Base-by-base conservation (phyloP, 2,113 vertebrate genomes). In the Phoenicopterus ruber region DNA sequence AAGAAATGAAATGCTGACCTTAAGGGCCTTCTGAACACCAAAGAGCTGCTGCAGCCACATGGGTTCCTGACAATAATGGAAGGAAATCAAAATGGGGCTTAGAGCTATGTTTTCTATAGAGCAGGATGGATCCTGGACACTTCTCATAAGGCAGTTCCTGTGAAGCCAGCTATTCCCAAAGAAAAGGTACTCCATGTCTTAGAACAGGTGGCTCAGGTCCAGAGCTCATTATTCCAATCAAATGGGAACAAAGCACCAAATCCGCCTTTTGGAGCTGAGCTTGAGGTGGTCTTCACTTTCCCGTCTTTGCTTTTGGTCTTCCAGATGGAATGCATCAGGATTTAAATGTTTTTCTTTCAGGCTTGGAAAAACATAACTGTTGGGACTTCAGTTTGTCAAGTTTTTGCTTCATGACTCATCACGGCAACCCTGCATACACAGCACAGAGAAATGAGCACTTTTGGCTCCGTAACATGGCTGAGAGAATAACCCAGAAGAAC, bases 371-470 rank as follows among this genome's bases (percentile, higher is more conserved):
- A 82, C 17, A 8, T 14, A 73, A 76, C 8, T 36, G 9, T 22
- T 79, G 19, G 44, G 38, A 57, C 44, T 74, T 86, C 16, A 6
- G 15, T 71, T 82, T 55, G 28, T 59, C 16, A 36, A 9, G 21
- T 25, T 73, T 77, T 78, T 70, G 12, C 67, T 47, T 47, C 1
- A 6, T 49, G 65, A 49, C 36, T 87, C 38, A 82, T 91, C n/a
- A 10, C 0, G 0, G 32, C 18, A 94, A 17, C 8, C 18, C 46
- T 49, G 24, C 26, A 24, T 2, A 6, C 1, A 11, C 14, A 52
- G 36, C 1, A 0, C 29, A 24, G 61, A 72, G 36, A 61, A 93
- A 57, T 20, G 10, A 82, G 29, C 13, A 36, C 0, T 5, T 82
- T 54, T 82, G 52, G 13, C 90, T 82, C 40, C 19, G 12, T 44